Evolutionary conservation across 2,888 invertebrate genomes (phyloP).

Genomic region (Eurytoma adleriae): DNA sequence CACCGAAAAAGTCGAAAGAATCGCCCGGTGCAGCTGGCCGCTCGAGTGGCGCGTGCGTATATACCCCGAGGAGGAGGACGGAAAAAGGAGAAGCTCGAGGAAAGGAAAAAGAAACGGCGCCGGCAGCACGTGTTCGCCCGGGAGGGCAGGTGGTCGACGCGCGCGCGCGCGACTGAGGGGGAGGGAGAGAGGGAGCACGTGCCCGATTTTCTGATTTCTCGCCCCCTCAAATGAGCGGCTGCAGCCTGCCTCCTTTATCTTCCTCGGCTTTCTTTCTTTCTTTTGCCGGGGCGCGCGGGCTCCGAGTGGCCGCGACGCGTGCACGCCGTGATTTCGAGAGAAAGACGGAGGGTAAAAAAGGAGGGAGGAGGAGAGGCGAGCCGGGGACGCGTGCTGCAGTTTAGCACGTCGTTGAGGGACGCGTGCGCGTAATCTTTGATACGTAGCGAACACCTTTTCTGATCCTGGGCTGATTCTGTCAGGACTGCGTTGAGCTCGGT

Average conservation of each 20-base stretch:
- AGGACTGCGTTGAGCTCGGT: background rate
- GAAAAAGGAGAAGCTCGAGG: conserved; percentile 8
- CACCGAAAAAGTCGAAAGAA: background rate
- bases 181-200: conserved; percentile 41
- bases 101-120: conserved; percentile 7
- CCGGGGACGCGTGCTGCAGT: conserved; percentile 5
- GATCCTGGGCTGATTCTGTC: no score
- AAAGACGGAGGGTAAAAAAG: conserved; percentile 8
- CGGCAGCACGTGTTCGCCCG: conserved; percentile 68
- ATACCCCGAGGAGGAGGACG: conserved; percentile 50
- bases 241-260: conserved; percentile 27
- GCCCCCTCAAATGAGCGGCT: conserved; percentile 64
- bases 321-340: conserved; percentile 31
- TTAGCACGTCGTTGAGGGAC: conserved; percentile 35
- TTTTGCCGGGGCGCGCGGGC: background rate
- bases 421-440: conserved; percentile 34
- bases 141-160: conserved; percentile 73
- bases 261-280: no score
- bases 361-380: background rate
- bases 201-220: conserved; percentile 56
- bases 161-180: conserved; percentile 66
- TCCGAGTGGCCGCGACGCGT: background rate
- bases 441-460: background rate
- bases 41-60: conserved; percentile 46
- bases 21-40: conserved; percentile 1